Base-by-base conservation (phyloP, 2,888 invertebrate genomes). In the Cabera pusaria region DNA sequence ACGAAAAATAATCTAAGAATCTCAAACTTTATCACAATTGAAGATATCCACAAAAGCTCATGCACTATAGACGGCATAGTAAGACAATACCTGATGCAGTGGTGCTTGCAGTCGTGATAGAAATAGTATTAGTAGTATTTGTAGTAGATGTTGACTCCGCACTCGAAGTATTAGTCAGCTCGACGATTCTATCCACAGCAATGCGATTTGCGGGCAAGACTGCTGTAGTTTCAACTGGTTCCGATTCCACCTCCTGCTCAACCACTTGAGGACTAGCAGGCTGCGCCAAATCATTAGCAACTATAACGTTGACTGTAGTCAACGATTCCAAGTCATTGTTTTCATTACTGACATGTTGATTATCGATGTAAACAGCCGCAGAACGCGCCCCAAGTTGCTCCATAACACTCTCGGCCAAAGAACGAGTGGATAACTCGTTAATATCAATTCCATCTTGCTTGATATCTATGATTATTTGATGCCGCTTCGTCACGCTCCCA, bases 401-500 rank as follows among this genome's bases (percentile, higher is more conserved):
- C 88, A 90, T 90, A 0, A 90, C 89, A 46, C 87, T 86, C 40
- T 89, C 90, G 0, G 90, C 89, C n/a, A 90, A 27, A 0, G 86
- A 86, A 1, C 88, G 59, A 0, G 90, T 90, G 1, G 88, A 87
- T 27, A 86, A 22, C 49, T 89, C 88, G 50, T 88, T 85, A 9
- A 90, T 88, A 40, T 88, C 89, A 22, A 89, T 84, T 2, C 14
- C 14, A 25, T 89, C 89, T 44, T 89, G 89, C 46, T 90, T 90
- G 5, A 90, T 89, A 39, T 89, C 89, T 18, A 89, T 89, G 27
- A 90, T 90, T 19, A 90, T 90, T 52, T 90, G 90, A 38, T 89
- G 89, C 0, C 86, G 66, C 41, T 88, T 88, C 5, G 67, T 70
- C 3, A 87, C 85, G 18, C 80, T 76, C 0, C 85, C 86, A 0